These are phyloP conservation scores for Callinectes sapidus DNA, from an alignment of 2,888 invertebrate species.

Conservation along the genomic window DNA sequence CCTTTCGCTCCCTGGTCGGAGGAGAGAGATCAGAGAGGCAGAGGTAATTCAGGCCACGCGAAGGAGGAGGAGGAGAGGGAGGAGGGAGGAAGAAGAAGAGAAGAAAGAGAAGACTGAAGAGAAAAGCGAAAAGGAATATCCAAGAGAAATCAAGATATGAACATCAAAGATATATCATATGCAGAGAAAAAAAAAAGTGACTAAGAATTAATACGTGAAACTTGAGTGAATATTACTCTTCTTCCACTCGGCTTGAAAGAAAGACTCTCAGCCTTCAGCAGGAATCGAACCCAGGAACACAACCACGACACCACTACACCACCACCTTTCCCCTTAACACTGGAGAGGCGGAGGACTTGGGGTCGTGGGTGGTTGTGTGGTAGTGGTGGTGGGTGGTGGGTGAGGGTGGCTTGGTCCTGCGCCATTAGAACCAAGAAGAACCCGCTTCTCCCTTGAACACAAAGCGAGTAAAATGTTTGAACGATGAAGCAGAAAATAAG, in stretches of 20 bases:
- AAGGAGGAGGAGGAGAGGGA: not conserved
- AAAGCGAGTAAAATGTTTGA: slow-evolving; percentile 26
- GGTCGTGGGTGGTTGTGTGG: not conserved
- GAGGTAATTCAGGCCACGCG: slow-evolving; percentile 28
- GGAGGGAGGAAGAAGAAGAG: not conserved
- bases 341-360: not conserved
- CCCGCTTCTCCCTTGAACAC: slow-evolving; percentile 10
- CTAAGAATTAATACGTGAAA: not conserved
- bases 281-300: too few relatives aligned
- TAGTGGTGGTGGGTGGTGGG: not conserved
- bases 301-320: too few relatives aligned
- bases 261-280: not conserved
- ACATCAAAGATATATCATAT: not conserved
- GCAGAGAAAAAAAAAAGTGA: not conserved
- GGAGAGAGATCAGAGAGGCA: slow-evolving; percentile 38
- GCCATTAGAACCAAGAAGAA: slow-evolving; percentile 18
- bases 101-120: not conserved
- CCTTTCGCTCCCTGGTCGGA: slow-evolving; percentile 21
- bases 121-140: not conserved
- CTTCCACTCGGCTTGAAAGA: not conserved
- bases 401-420: not conserved
- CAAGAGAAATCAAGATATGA: not conserved
- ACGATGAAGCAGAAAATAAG: slow-evolving; percentile 31
- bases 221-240: too few relatives aligned
- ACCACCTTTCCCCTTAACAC: too few relatives aligned